Conservation (phyloP, 2,113 vertebrate genomes). For the Aphyosemion australe region DNA sequence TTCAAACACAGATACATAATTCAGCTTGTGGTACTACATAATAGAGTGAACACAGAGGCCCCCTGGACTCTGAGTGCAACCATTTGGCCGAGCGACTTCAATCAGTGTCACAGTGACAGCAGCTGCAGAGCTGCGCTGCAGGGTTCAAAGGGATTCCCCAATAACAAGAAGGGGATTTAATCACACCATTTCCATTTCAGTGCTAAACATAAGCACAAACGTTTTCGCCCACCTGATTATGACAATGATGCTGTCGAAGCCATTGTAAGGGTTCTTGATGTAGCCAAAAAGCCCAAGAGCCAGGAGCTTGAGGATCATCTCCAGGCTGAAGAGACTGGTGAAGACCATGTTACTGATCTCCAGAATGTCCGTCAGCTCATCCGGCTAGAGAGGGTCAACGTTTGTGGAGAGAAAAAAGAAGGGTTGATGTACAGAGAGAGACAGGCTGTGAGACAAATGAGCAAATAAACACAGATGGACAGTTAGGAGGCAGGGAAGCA, state of each 20-base stretch:
- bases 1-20: constrained; percentile 60
- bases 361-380: constrained; percentile 91
- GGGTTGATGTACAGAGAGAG: constrained; percentile 37
- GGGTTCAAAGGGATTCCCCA: constrained; percentile 10
- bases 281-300: constrained; percentile 92
- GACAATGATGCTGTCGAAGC: constrained; percentile 94
- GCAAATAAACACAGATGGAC: constrained; percentile 46
- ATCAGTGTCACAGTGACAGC: constrained; percentile 18
- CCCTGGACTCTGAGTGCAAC: constrained; percentile 21
- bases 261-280: constrained; percentile 96
- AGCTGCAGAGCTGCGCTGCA: constrained; percentile 13
- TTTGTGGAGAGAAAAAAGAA: constrained; percentile 20
- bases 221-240: constrained; percentile 88
- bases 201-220: constrained; percentile 20
- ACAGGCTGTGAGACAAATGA: constrained; percentile 32
- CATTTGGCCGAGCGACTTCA: constrained; percentile 32
- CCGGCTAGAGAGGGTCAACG: constrained; percentile 79
- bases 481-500: constrained; percentile 6
- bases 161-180: neutral
- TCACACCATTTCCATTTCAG: constrained; percentile 2
- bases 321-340: constrained; percentile 95
- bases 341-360: constrained; percentile 99
- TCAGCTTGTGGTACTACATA: constrained; percentile 60
- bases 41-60: constrained; percentile 45
- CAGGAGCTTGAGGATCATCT: constrained; percentile 95